Evolutionary conservation across 2,797 vertebrate species (phyloP), one percentile per base, ranked within the genome.

Genomic region (Lerista edwardsae): DNA sequence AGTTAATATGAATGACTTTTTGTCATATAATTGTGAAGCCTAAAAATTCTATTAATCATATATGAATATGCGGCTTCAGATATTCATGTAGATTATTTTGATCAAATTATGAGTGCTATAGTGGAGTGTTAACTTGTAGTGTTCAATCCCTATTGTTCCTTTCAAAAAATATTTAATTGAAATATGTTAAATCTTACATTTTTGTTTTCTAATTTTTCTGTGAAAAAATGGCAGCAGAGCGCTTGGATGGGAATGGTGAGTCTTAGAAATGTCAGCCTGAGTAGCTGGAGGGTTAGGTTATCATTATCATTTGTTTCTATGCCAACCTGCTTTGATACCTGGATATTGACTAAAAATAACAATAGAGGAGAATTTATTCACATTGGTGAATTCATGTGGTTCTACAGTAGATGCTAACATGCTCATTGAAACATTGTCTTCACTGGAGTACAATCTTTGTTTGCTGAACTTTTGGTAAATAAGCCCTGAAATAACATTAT

Each of bases 161-260:
- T 31, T 76, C 19, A 55, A 25, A 61, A 61, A 57, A 57, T 15
- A 3, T 80, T 90, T 19, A 89, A 79, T 91, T 92, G 75, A 92
- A 91, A 92, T 83, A 47, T 88, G 67, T 93, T 93, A 86, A 93
- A 92, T 82, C 79, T 93, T 87, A 14, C 62, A 85, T 92, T 93
- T 92, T 94, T 93, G 62, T 89, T 95, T 94, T 86, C 84, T 91
- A 90, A 85, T 78, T 85, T 90, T 94, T 91, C 91, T 84, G 88
- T 91, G 79, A 87, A 86, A 80, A 90, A 90, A 93, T 91, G 68
- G 89, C 93, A 93, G 88, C 86, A 92, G 86, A 92, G 69, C 91
- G 83, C 89, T 89, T 95, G 90, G 92, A 89, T 93, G 85, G 79
- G 90, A 90, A 67, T 91, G 83, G 65, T 91, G 91, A 88, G 82